phyloP scores from a whole-genome alignment of 2,888 invertebrate genomes.

The Mongoloraphidia duomilia region DNA sequence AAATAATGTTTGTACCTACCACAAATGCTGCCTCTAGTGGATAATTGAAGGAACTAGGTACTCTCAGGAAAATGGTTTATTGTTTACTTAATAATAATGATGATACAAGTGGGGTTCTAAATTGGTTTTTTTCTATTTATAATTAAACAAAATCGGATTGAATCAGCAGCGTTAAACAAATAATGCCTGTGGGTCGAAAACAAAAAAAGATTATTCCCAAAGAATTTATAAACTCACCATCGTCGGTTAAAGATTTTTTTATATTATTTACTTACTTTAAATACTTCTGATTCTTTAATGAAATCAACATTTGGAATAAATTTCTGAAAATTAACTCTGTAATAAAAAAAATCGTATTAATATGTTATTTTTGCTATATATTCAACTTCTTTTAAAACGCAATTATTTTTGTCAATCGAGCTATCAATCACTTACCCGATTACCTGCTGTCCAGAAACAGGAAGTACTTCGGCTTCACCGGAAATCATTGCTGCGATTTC shows the following conservation, averaged over 20 bases:
- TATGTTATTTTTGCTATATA: not conserved
- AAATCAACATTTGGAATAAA: slow-evolving; percentile 48
- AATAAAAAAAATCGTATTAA: slow-evolving; percentile 17
- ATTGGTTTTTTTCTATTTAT: not conserved
- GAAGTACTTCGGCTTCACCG: slow-evolving; percentile 49
- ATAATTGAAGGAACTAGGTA: too few species aligned
- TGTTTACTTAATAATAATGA: slow-evolving; percentile 9
- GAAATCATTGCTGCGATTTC: slow-evolving; percentile 53
- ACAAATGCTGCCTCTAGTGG: too few species aligned
- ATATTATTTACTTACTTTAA: slow-evolving; percentile 28
- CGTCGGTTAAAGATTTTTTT: not conserved
- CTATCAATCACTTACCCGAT: slow-evolving; percentile 37
- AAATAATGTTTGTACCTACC: too few species aligned
- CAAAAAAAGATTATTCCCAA: not conserved
- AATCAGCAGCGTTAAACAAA: too few species aligned
- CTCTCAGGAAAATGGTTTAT: too few species aligned
- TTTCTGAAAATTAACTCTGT: slow-evolving; percentile 53
- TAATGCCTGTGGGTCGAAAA: too few species aligned
- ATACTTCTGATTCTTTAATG: slow-evolving; percentile 51
- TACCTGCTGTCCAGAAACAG: slow-evolving; percentile 44
- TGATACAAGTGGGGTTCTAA: not conserved
- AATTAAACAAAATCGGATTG: not conserved
- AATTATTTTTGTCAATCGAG: not conserved
- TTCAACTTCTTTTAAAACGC: not conserved
- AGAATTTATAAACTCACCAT: not conserved